A percentile compares a stretch with the other conserved stretches of the same genome.
Evolutionary conservation across 2,888 invertebrate genomes (phyloP).

Genomic region (Malachius bipustulatus): DNA sequence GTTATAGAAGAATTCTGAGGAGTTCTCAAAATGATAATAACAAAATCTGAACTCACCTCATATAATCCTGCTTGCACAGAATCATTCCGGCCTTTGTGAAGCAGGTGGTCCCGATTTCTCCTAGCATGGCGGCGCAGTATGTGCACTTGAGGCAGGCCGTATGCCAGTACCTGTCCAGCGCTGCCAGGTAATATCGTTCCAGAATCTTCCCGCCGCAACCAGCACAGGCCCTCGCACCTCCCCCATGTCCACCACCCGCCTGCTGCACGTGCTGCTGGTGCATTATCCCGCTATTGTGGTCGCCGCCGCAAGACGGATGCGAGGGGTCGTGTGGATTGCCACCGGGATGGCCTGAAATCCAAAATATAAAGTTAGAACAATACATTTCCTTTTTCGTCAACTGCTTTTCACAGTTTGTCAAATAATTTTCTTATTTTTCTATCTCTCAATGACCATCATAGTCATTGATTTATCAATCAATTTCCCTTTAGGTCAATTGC

Average conservation of each 20-base stretch:
- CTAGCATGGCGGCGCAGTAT: constrained; percentile 78
- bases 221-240: constrained; percentile 65
- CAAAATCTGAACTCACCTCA: constrained; percentile 56
- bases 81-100: constrained; percentile 90
- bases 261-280: constrained; percentile 35
- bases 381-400: background rate
- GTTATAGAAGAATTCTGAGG: too few relatives aligned
- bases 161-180: constrained; percentile 93
- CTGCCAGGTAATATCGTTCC: constrained; percentile 83
- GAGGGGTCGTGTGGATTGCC: constrained; percentile 11
- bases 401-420: too few relatives aligned
- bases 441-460: too few relatives aligned
- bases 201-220: constrained; percentile 87
- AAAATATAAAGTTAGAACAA: constrained; percentile 7
- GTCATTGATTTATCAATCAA: too few relatives aligned
- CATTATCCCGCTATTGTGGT: too few relatives aligned
- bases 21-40: background rate
- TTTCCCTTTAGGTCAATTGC: too few relatives aligned
- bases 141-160: constrained; percentile 90
- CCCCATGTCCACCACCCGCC: constrained; percentile 39
- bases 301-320: constrained; percentile 6
- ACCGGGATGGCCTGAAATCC: constrained; percentile 27
- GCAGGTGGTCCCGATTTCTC: constrained; percentile 85
- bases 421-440: too few relatives aligned
- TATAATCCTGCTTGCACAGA: constrained; percentile 89